Evolutionary conservation across 1,140 invertebrate species (phyloP), one percentile per base, ranked within the genome.

Genomic region (Sinonovacula constricta): DNA sequence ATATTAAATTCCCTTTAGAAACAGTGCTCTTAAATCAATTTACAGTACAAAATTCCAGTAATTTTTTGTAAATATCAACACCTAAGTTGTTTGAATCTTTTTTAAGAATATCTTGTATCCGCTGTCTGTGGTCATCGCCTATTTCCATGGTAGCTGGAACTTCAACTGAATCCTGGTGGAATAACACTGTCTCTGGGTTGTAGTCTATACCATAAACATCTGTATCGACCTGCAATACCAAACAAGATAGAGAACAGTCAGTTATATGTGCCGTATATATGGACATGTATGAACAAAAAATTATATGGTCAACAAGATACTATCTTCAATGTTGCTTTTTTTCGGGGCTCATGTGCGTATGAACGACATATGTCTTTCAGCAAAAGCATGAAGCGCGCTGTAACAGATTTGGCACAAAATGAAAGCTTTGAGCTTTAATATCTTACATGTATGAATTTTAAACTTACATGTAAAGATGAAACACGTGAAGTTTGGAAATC

Each of bases 21-120:
- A n/a, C n/a, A n/a, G n/a, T n/a, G n/a, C n/a, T n/a, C n/a, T n/a
- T n/a, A n/a, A n/a, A n/a, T n/a, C n/a, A n/a, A 60, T 60, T 60
- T 15, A 60, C 26, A 60, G 10, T 60, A 24, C 59, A 60, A 60
- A 22, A 60, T 60, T 60, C 26, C 59, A 60, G 28, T 60, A 60
- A 30, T 60, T 60, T 30, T 60, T 60, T 15, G 59, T 60, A 60
- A 26, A 60, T 60, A 60, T 60, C 59, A 60, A 60, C 59, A 60
- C 59, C 59, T 22, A 60, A 60, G 28, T 30, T 60, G 59, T 60
- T 60, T 28, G 59, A 60, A 26, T 60, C 59, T 60, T 60, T 60
- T 26, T 60, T n/a, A 63, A 63, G 31, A 63, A 63, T 63, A 63
- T 63, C 22, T 22, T 63, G 60, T 26, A 63, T 63, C 10, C 31